Evolutionary conservation across 2,888 invertebrate species (phyloP).

Genomic region (Stenodema calcarata): DNA sequence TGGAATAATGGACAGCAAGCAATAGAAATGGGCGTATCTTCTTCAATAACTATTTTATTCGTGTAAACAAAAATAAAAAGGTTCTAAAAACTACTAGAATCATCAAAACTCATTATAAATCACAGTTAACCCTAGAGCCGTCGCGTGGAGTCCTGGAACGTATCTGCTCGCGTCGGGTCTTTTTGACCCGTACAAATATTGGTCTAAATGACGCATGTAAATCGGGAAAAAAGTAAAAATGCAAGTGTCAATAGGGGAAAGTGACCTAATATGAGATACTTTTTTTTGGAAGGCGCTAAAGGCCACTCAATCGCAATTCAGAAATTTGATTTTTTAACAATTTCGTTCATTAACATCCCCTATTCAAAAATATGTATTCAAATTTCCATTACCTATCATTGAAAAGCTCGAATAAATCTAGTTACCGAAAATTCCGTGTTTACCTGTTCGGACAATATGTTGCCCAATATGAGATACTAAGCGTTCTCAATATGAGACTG

Average conservation of each 20-base stretch:
- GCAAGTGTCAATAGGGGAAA: conserved; percentile 21
- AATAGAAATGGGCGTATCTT: too few species aligned
- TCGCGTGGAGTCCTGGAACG: too few species aligned
- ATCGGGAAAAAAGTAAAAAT: too few species aligned
- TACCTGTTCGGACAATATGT: background rate
- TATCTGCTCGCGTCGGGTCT: too few species aligned
- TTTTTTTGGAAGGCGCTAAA: conserved; percentile 2
- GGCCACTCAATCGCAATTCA: background rate
- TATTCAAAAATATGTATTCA: conserved; percentile 2
- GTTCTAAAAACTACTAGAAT: too few species aligned
- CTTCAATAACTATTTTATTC: too few species aligned
- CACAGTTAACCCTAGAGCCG: too few species aligned
- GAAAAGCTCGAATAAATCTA: background rate
- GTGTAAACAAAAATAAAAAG: too few species aligned
- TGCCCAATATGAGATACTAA: background rate
- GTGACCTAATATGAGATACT: background rate
- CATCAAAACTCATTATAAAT: too few species aligned
- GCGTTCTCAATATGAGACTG: background rate
- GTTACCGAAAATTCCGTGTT: background rate
- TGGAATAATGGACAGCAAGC: too few species aligned
- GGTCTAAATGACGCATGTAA: too few species aligned
- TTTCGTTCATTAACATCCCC: background rate
- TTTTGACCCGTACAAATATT: too few species aligned
- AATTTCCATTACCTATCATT: background rate
- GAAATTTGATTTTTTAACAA: background rate